Evolutionary conservation across 2,797 vertebrate species (phyloP).

Genomic region (Clarias fuscus): DNA sequence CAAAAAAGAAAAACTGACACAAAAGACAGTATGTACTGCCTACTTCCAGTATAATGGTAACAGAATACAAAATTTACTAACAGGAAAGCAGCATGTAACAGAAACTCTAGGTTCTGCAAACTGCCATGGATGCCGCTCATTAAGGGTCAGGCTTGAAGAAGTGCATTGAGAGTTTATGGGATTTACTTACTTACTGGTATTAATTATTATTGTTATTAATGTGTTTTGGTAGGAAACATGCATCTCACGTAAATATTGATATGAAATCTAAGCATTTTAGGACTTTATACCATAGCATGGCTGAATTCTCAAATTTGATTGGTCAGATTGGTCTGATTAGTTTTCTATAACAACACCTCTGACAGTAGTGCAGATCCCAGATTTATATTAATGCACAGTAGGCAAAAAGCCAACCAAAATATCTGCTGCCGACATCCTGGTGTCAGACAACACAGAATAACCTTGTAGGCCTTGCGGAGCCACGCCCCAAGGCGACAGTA

Average conservation of each 20-base stretch:
- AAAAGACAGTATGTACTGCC: neutral
- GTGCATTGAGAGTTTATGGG: neutral
- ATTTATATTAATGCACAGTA: neutral
- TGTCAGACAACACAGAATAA: no score
- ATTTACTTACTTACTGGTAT: neutral
- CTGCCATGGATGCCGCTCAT: neutral
- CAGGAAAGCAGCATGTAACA: neutral
- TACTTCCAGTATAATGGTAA: neutral
- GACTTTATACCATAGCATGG: no score
- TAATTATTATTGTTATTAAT: neutral
- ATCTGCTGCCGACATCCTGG: no score
- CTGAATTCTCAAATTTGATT: neutral
- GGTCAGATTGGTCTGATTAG: neutral
- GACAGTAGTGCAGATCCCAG: neutral
- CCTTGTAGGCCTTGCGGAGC: no score
- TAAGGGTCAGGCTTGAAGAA: neutral
- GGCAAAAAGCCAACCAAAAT: no score
- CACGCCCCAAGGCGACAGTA: no score
- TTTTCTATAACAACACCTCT: neutral
- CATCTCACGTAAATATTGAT: neutral
- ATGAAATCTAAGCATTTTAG: neutral
- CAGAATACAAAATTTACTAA: neutral
- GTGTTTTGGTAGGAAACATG: neutral
- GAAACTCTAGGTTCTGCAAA: neutral
- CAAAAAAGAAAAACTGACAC: constrained; percentile 17